These are phyloP conservation scores for Mellilla xanthometata DNA, from an alignment of 2,888 invertebrate genomes.

Conservation along the genomic window DNA sequence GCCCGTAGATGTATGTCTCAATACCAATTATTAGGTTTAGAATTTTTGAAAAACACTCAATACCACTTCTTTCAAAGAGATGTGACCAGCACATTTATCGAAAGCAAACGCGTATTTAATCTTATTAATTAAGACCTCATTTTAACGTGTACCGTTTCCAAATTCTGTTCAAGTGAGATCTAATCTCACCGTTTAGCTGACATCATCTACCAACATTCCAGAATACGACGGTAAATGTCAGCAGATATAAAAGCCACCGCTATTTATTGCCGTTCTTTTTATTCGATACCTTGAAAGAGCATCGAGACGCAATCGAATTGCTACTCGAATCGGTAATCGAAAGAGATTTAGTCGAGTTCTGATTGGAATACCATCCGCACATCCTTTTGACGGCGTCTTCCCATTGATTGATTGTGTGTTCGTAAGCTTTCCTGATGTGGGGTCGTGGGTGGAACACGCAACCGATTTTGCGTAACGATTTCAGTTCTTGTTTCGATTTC, in stretches of 20 bases:
- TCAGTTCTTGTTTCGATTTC: conserved; percentile 86
- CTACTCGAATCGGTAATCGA: conserved; percentile 45
- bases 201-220: conserved; percentile 59
- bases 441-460: conserved; percentile 83
- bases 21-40: too few relatives aligned
- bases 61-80: too few relatives aligned
- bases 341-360: conserved; percentile 30
- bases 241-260: conserved; percentile 64
- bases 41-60: too few relatives aligned
- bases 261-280: conserved; percentile 59
- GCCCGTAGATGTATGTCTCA: too few relatives aligned
- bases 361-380: conserved; percentile 78
- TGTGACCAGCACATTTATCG: too few relatives aligned
- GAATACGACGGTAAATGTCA: conserved; percentile 50
- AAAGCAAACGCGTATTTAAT: too few relatives aligned
- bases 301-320: conserved; percentile 42
- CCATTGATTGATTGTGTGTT: conserved; percentile 73
- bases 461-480: conserved; percentile 82
- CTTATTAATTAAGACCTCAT: too few relatives aligned
- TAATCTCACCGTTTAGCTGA: conserved; percentile 29
- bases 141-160: too few relatives aligned
- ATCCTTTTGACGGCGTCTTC: conserved; percentile 82
- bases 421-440: conserved; percentile 57
- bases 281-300: conserved; percentile 47
- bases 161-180: too few relatives aligned